These are phyloP conservation scores for Thereva unica DNA, from an alignment of 2,888 invertebrate genomes.

Conservation along the genomic window DNA sequence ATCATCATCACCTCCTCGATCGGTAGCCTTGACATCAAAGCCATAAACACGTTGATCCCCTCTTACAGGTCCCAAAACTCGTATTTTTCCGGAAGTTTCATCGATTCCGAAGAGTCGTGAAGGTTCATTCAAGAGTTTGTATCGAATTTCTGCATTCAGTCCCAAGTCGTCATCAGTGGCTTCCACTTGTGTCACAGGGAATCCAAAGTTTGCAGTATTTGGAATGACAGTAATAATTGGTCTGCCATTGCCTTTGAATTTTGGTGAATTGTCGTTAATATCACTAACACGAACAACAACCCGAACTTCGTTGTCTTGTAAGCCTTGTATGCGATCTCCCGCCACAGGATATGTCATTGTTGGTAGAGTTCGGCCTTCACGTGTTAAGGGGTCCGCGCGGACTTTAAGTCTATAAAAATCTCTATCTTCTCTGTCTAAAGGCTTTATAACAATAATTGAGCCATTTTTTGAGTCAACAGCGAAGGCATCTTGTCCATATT, in stretches of 20 bases:
- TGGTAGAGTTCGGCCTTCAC: conserved; percentile 70
- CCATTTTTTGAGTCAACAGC: conserved; percentile 77
- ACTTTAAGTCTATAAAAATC: conserved; percentile 65
- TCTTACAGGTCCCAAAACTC: conserved; percentile 70
- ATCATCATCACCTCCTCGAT: conserved; percentile 77
- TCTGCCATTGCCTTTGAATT: conserved; percentile 72
- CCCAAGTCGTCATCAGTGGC: conserved; percentile 78
- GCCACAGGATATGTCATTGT: conserved; percentile 77
- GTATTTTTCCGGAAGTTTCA: conserved; percentile 73
- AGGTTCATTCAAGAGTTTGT: conserved; percentile 78
- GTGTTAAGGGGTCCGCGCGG: conserved; percentile 59
- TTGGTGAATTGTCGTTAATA: conserved; percentile 81
- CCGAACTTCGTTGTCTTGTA: conserved; percentile 78
- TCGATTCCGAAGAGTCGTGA: conserved; percentile 78
- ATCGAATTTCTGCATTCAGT: conserved; percentile 77
- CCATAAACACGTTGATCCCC: conserved; percentile 79
- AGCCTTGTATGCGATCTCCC: conserved; percentile 71
- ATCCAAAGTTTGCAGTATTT: conserved; percentile 78
- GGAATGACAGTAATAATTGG: conserved; percentile 84
- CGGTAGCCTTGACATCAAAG: conserved; percentile 87
- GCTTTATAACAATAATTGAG: conserved; percentile 71
- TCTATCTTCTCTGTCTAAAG: conserved; percentile 74
- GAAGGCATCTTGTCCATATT: conserved; percentile 66
- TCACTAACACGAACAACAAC: conserved; percentile 77
- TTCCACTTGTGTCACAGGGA: conserved; percentile 76